Percentiles rank a stretch among this genome's conserved stretches.
Conservation (phyloP, 2,888 invertebrate genomes). For the Sicus ferrugineus region DNA sequence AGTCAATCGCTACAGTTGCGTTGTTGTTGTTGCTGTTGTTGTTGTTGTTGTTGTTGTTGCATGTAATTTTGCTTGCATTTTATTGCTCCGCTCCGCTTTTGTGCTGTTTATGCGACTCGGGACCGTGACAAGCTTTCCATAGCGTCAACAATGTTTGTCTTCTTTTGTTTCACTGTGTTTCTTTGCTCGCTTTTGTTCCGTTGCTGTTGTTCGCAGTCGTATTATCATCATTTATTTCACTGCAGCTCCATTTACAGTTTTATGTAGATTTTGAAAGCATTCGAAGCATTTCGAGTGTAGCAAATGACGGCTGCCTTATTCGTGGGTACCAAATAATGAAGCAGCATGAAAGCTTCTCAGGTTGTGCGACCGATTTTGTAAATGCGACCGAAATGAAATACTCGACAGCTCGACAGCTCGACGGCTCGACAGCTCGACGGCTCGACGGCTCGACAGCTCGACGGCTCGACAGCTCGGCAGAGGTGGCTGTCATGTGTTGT, state of each 20-base stretch:
- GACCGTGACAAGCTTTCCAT: slow-evolving; percentile 6
- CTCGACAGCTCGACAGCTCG: no score
- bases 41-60: neutral
- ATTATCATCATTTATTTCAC: neutral
- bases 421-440: no score
- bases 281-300: neutral
- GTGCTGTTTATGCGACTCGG: neutral
- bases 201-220: neutral
- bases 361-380: no score
- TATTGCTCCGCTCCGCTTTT: neutral
- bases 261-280: neutral
- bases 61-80: neutral
- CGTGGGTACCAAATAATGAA: no score
- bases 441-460: no score
- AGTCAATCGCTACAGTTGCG: slow-evolving; percentile 3
- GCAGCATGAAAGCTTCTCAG: no score
- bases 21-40: neutral
- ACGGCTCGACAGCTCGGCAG: no score
- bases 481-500: no score
- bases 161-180: neutral
- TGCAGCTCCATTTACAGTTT: neutral
- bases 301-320: neutral
- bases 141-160: neutral
- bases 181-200: neutral
- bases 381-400: no score